Evolutionary conservation across 2,888 invertebrate genomes (phyloP), one percentile per base, ranked within the genome.

Genomic region (Venusia cambrica): DNA sequence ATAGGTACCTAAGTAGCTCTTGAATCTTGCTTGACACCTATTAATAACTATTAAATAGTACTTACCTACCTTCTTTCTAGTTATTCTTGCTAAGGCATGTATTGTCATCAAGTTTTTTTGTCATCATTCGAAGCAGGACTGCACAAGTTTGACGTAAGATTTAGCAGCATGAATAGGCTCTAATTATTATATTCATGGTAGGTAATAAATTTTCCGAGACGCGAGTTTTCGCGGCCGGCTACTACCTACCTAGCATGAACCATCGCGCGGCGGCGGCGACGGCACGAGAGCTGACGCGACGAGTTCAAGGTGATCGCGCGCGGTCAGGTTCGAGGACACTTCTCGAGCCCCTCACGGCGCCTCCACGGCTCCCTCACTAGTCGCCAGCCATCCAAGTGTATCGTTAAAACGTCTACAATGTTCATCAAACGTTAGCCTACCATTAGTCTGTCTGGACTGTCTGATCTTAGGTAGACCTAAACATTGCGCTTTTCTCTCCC

Each of bases 251-350:
- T 55, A 62, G 51, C 61, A 58, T 57, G 63, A 56, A 62, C 62
- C 64, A 65, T n/a, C n/a, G n/a, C n/a, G n/a, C n/a, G n/a, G n/a
- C n/a, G n/a, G n/a, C n/a, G n/a, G 57, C 65, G 62, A 54, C 62
- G 64, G 62, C 65, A 64, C 70, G 62, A 73, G 74, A 75, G 73
- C 68, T 72, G 73, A 67, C 68, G n/a, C n/a, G n/a, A n/a, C 64
- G 84, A 71, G 87, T 85, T 87, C 87, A 87, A 87, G 87, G 87
- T 84, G 71, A 87, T 43, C 67, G 80, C 75, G 78, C 69, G 83
- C 85, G 87, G 87, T 87, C 85, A 85, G 79, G 87, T 84, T 85
- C 85, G 85, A 87, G 87, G 87, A 79, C 85, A 76, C 75, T n/a
- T n/a, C n/a, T 54, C 57, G 57, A 65, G 73, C 81, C 74, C 79